Evolutionary conservation across 2,888 invertebrate genomes (phyloP), one percentile per base, ranked within the genome.

Genomic region (Hetaerina titia): DNA sequence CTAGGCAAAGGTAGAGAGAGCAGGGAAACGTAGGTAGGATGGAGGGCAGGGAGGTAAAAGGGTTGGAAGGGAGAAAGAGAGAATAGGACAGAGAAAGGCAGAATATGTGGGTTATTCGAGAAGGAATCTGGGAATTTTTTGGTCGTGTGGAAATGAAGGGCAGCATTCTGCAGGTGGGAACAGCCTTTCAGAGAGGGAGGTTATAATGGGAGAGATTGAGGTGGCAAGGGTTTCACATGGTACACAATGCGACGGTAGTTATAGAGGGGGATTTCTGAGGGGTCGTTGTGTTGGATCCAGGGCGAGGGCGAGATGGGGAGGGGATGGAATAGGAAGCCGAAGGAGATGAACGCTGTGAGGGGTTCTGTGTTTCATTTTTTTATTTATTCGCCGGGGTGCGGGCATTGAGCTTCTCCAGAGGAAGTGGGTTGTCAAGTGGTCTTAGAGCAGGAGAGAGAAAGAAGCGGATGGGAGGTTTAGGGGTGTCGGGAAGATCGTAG

Each of bases 371-470:
- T 81, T 81, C 13, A 31, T 31, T 81, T 69, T 31, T 81, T 81
- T 81, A 81, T 81, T 81, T 31, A 81, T 31, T 81, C 31, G 69
- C 19, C n/a, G 69, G 69, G 22, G 9, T 9, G 81, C 19, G 69
- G n/a, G 8, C 8, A 25, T 0, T 25, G 31, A 31, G 31, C 13
- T 11, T 17, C n/a, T 81, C 31, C 22, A 0, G 25, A 22, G 81
- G 81, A 81, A 81, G 81, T 81, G 81, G 31, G 81, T 81, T 81
- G 81, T 31, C 81, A 81, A 81, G 81, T 31, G 81, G 81, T 81
- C 81, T 81, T 81, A 31, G 22, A 31, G 45, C n/a, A n/a, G 31
- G 81, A 69, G 81, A 81, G 25, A 45, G 45, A 45, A 4, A 45
- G 45, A 45, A 45, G 4, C 4, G 45, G 45, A 31, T 81, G 81